These are phyloP conservation scores for Drymodes brunneopygia DNA, from an alignment of 2,113 vertebrate genomes.

Conservation along the genomic window DNA sequence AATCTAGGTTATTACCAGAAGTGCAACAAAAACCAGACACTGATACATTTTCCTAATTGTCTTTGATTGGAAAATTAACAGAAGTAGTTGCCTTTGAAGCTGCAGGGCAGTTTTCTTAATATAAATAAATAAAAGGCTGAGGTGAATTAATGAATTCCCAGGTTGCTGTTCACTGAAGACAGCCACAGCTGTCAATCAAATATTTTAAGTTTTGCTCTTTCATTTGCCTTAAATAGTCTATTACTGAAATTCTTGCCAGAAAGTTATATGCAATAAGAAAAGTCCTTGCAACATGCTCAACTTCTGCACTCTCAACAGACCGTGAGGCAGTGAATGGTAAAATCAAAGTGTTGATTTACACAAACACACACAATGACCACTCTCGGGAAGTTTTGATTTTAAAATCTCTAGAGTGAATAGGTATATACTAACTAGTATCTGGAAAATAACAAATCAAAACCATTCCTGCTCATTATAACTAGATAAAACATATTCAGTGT, in stretches of 20 bases:
- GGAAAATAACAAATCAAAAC: background rate
- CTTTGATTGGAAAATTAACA: background rate
- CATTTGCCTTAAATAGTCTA: background rate
- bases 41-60: background rate
- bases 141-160: background rate
- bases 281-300: background rate
- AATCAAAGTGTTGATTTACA: background rate
- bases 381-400: background rate
- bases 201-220: background rate
- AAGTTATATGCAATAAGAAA: background rate
- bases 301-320: background rate
- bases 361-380: background rate
- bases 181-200: background rate
- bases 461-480: background rate
- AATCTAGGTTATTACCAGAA: background rate
- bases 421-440: background rate
- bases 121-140: background rate
- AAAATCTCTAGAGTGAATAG: background rate
- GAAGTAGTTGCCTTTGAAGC: background rate
- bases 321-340: background rate
- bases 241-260: background rate
- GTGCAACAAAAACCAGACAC: background rate
- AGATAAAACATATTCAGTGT: background rate
- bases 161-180: background rate
- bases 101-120: background rate